Conservation (phyloP, 2,113 vertebrate genomes). For the Saguinus imperator region DNA sequence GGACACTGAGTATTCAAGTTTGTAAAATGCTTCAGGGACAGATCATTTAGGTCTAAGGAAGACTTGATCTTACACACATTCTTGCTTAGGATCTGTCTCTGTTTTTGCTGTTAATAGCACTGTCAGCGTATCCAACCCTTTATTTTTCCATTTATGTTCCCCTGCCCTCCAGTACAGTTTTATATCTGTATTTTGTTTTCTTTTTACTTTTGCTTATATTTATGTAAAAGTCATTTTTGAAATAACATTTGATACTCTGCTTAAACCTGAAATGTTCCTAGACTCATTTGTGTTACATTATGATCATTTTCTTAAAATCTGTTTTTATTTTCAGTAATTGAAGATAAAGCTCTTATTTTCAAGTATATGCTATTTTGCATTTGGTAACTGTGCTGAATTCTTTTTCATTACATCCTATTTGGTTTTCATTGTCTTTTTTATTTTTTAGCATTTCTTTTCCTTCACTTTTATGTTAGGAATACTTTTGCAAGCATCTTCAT, state of each 20-base stretch:
- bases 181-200: background rate
- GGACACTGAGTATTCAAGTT: background rate
- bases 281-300: background rate
- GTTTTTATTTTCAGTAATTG: slow-evolving; percentile 5
- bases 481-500: background rate
- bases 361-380: background rate
- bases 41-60: background rate
- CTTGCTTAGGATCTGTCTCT: background rate
- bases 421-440: background rate
- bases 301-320: slow-evolving; percentile 10
- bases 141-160: background rate
- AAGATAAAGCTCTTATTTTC: slow-evolving; percentile 16
- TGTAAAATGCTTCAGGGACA: background rate
- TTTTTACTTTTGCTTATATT: background rate
- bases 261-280: background rate
- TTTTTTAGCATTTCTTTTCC: background rate
- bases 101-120: background rate
- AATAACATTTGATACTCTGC: background rate
- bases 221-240: slow-evolving; percentile 7
- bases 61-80: background rate
- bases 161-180: background rate
- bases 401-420: background rate
- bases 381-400: background rate
- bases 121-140: background rate
- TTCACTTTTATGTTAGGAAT: background rate